Percentiles rank a stretch among this genome's conserved stretches.
phyloP scores from a whole-genome alignment of 2,797 vertebrate genomes.

The Eleutherodactylus coqui region DNA sequence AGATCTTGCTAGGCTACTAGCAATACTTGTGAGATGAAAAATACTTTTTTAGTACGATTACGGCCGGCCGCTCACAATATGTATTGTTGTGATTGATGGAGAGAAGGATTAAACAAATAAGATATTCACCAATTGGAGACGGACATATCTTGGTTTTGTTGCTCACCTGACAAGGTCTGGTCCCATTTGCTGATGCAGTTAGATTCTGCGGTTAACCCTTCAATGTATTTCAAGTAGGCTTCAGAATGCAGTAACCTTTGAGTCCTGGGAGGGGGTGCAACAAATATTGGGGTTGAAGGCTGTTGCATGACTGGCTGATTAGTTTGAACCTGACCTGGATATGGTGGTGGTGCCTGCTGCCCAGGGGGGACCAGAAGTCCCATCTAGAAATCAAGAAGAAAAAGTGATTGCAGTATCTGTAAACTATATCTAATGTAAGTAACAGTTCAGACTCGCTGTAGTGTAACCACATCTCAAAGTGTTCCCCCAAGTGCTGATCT shows the following conservation, averaged over 20 bases:
- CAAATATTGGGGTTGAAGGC: constrained; percentile 96
- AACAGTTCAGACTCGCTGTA: too few species aligned
- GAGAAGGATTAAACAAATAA: neutral
- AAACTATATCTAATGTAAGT: neutral
- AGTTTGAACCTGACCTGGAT: constrained; percentile 86
- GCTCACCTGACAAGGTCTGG: constrained; percentile 91
- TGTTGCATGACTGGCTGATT: constrained; percentile 88
- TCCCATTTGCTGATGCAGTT: constrained; percentile 97
- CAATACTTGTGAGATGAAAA: too few species aligned
- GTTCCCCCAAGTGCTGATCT: too few species aligned
- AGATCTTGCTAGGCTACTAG: too few species aligned
- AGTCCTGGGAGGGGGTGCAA: constrained; percentile 93
- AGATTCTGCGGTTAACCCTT: constrained; percentile 92
- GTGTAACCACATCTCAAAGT: too few species aligned
- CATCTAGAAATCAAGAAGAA: constrained; percentile 74
- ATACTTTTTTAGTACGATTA: too few species aligned
- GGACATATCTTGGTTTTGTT: neutral
- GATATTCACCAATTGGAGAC: neutral
- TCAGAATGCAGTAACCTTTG: constrained; percentile 97
- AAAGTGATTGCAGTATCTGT: too few species aligned
- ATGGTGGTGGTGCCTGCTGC: constrained; percentile 90
- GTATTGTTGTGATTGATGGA: neutral
- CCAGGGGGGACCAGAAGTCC: constrained; percentile 82
- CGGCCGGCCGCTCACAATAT: neutral
- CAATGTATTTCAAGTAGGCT: constrained; percentile 95